Base-by-base conservation (phyloP, 2,888 invertebrate genomes). In the Eristalinus sepulchralis region DNA sequence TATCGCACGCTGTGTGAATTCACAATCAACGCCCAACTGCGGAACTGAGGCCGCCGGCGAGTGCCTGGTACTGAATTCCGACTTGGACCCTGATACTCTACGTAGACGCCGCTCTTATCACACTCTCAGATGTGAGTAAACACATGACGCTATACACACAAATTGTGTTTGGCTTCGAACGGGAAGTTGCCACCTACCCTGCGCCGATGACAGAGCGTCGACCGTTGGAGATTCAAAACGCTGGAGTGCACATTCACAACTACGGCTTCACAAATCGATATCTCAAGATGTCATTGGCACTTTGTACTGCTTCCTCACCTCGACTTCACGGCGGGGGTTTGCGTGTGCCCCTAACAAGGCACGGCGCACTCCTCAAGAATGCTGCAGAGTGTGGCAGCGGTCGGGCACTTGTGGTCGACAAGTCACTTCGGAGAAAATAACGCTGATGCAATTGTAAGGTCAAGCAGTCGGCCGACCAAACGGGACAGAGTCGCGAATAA, bases 241-340 rank as follows among this genome's bases (percentile, higher is more conserved):
- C 39, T 36, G 57, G 13, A 11, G 22, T 60, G 36, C 13, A 59
- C 76, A 60, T n/a, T 53, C 63, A 27, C 20, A 53, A n/a, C 24
- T 81, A 72, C 53, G 84, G 84, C 76, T 85, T 85, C 84, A 72
- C 34, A 68, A 81, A 81, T 81, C 80, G 68, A 81, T 81, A 68
- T 4, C 17, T 75, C 55, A 75, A 73, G 68, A 67, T 81, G 80
- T 81, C 80, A 81, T 81, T 75, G 80, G 80, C 80, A 80, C 66
- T 73, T 78, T 31, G 17, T 53, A n/a, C 22, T 36, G 53, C 66
- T 59, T 71, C 64, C 62, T 70, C 70, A 55, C 70, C 60, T 78
- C 77, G 31, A 60, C 22, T 22, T 47, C n/a, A 47, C 27, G 27
- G 59, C 33, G 39, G 24, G 39, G 22, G 34, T 47, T 24, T 60